Percentiles rank a stretch among this genome's conserved stretches.
Conservation (phyloP, 2,888 invertebrate genomes). For the Apeira syringaria region DNA sequence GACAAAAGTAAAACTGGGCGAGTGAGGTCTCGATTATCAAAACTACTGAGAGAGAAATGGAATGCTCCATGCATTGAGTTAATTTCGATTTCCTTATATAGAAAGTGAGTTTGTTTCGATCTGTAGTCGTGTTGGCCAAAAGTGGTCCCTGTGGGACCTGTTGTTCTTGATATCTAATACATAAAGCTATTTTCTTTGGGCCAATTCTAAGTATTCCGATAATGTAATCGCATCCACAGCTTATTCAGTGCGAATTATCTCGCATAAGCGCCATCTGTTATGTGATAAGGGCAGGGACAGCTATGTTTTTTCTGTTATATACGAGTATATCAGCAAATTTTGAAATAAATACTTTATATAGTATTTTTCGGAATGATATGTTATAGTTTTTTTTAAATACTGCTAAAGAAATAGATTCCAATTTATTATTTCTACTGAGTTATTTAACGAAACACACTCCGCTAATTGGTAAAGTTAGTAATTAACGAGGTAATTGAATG, state of each 20-base stretch:
- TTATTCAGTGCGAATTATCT: neutral
- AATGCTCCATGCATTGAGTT: slow-evolving; percentile 73
- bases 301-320: too few relatives aligned
- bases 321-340: too few relatives aligned
- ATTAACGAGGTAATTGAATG: slow-evolving; percentile 2
- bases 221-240: slow-evolving; percentile 2
- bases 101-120: slow-evolving; percentile 78
- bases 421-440: too few relatives aligned
- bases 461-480: too few relatives aligned
- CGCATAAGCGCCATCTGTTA: neutral
- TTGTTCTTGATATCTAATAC: slow-evolving; percentile 28
- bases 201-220: neutral
- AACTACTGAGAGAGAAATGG: slow-evolving; percentile 77
- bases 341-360: too few relatives aligned
- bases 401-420: too few relatives aligned
- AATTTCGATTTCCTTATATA: slow-evolving; percentile 83
- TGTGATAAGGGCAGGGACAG: neutral
- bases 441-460: too few relatives aligned
- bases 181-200: neutral
- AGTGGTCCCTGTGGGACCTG: slow-evolving; percentile 50
- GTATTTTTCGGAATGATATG: too few relatives aligned
- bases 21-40: slow-evolving; percentile 66
- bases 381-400: too few relatives aligned
- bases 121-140: slow-evolving; percentile 48
- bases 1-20: slow-evolving; percentile 65